Base-by-base conservation (phyloP, 2,888 invertebrate species). In the Cerceris ruficornis region DNA sequence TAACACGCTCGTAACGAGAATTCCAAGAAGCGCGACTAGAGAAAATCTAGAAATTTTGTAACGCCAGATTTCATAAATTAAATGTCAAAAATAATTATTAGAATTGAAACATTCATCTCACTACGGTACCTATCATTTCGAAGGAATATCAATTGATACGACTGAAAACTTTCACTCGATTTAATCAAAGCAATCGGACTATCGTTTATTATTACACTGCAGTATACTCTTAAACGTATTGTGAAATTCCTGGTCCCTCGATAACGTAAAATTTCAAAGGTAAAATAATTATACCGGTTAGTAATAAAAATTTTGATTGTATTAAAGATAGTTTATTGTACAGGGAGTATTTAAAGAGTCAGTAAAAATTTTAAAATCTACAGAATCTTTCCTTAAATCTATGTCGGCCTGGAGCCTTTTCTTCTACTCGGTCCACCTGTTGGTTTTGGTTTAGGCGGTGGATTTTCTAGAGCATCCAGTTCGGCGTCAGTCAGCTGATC, bases 401-500 rank as follows among this genome's bases (percentile, higher is more conserved):
- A 80, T 55, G 93, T 87, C 55, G 93, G 93, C 85, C 91, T 92
- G 50, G 89, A 83, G 55, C 92, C 92, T 89, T 93, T 94, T 82
- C 94, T 92, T 79, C 93, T 92, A 75, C 90, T 92, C n/a, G 92
- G 92, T 42, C 94, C 94, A 8, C 94, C 92, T 0, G 72, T 93
- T 88, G 86, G 94, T 87, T 94, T 95, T 6, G 95, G 94, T 88
- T 94, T 95, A 14, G 94, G 93, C 52, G 96, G 95, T 2, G 97
- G 97, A 93, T 97, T 95, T 92, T 97, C 97, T 81, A 97, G 93
- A 54, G 96, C 96, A 0, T 95, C 95, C 73, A 97, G 92, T 91
- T 97, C 95, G 54, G 95, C 95, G 80, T 97, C 97, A 8, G 96
- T 97, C 87, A 97, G 93, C 83, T 96, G 95, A 55, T 95, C 97